phyloP scores from a whole-genome alignment of 2,888 invertebrate genomes.

The Cheilosia vulpina region DNA sequence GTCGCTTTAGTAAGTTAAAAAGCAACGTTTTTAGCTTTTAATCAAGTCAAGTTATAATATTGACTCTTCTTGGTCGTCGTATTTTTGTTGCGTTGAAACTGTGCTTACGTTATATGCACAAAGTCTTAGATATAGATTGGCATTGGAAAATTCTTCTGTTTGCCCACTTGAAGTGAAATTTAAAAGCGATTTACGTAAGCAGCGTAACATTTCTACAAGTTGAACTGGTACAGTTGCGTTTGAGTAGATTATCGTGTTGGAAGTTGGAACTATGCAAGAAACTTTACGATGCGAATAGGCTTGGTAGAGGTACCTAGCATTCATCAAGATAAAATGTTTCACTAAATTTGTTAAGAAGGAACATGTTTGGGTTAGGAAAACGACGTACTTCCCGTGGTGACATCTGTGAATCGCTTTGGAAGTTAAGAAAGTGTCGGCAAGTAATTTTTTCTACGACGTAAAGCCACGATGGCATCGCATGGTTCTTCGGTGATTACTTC shows the following conservation, averaged over 20 bases:
- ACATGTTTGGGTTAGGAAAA: too few relatives aligned
- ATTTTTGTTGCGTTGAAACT: constrained; percentile 22
- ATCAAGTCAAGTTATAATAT: constrained; percentile 60
- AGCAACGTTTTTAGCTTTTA: constrained; percentile 68
- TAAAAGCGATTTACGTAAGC: constrained; percentile 55
- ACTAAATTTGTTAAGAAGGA: too few relatives aligned
- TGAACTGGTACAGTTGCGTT: background rate
- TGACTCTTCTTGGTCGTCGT: constrained; percentile 35
- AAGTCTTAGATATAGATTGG: constrained; percentile 34
- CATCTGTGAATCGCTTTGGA: too few relatives aligned
- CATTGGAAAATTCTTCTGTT: constrained; percentile 63
- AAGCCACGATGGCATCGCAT: too few relatives aligned
- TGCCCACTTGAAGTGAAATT: constrained; percentile 40
- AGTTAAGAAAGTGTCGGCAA: too few relatives aligned
- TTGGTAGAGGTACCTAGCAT: too few relatives aligned
- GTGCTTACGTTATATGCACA: constrained; percentile 8
- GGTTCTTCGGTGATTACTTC: too few relatives aligned
- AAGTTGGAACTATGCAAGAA: background rate
- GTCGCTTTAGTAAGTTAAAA: constrained; percentile 70
- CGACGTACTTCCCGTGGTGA: too few relatives aligned
- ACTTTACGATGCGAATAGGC: too few relatives aligned
- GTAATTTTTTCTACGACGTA: too few relatives aligned
- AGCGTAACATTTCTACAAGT: background rate
- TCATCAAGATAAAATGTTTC: too few relatives aligned
- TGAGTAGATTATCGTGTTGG: background rate